A percentile compares a stretch with the other conserved stretches of the same genome.
phyloP scores from a whole-genome alignment of 2,113 vertebrate genomes.

The Lepisosteus oculatus region DNA sequence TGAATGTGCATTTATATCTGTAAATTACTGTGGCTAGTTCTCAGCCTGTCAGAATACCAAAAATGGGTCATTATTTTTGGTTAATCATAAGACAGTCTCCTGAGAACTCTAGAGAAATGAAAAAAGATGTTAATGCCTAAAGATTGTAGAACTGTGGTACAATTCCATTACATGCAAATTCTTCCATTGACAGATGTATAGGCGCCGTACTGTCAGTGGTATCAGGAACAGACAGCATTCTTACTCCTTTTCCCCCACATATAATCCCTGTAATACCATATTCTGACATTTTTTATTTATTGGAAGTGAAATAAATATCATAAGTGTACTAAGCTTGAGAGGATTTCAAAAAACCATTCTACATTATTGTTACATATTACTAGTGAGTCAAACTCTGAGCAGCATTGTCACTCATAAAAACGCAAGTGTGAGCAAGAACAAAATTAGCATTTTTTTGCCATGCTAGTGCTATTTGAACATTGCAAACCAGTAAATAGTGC shows the following conservation, averaged over 20 bases:
- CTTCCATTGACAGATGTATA: not conserved
- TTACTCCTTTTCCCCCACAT: not conserved
- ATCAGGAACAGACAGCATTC: not conserved
- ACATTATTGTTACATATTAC: not conserved
- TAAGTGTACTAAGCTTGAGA: not conserved
- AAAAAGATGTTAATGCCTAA: not conserved
- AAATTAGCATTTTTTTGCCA: no score
- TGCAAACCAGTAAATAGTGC: no score
- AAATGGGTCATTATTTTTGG: no score
- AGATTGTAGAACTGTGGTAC: not conserved
- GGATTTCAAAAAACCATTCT: not conserved
- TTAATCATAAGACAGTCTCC: no score
- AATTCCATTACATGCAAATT: not conserved
- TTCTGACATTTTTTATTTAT: not conserved
- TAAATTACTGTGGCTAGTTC: no score
- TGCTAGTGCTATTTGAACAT: no score
- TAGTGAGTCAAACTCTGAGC: not conserved
- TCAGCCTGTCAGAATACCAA: no score
- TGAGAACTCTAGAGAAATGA: no score
- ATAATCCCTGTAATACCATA: not conserved
- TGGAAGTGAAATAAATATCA: not conserved
- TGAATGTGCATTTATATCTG: no score
- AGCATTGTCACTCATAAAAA: not conserved
- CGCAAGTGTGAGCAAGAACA: not conserved
- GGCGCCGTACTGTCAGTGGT: not conserved